Base-by-base conservation (phyloP, 2,113 vertebrate genomes). In the Dissostichus mawsoni region DNA sequence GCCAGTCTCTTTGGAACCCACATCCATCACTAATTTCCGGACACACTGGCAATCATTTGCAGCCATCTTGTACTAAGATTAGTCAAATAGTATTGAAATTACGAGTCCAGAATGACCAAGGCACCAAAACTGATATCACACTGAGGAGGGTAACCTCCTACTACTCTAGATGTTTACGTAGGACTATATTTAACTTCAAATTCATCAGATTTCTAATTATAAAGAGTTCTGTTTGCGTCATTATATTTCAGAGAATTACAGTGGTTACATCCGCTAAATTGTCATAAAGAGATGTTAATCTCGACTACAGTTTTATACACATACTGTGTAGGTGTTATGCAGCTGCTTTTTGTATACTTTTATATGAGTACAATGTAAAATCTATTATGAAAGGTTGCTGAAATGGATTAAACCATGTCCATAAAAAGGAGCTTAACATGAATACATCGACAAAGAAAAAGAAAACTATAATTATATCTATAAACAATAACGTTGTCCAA, bases 61-160 rank as follows among this genome's bases (percentile, higher is more conserved):
- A 84, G 90, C 80, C 87, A 93, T 93, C 90, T 85, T 77, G 62
- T 67, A 58, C 87, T 63, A 71, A 89, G 85, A 94, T 93, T 90
- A 89, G 80, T 70, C 86, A 90, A 92, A 92, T 86, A 52, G 73
- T 87, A 90, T 88, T 89, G 77, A 90, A 90, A 92, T 86, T 52
- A 90, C 52, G 11, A 74, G 41, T 76, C 6, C 52, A 80, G 68
- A 87, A 45, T 59, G 65, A 82, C 85, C 58, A 20, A 17, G 66
- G 48, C 48, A 55, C 69, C 57, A 10, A 8, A 3, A 6, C 58
- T 52, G 75, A 86, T 69, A 66, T 23, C 84, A 69, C 80, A 76
- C 65, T 45, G 70, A 66, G 59, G 7, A 63, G 64, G 83, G 89
- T 86, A 86, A 83, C 83, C 69, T 80, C 61, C 25, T 33, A 66